Evolutionary conservation across 2,888 invertebrate species (phyloP).

Genomic region (Apodemia duryi): DNA sequence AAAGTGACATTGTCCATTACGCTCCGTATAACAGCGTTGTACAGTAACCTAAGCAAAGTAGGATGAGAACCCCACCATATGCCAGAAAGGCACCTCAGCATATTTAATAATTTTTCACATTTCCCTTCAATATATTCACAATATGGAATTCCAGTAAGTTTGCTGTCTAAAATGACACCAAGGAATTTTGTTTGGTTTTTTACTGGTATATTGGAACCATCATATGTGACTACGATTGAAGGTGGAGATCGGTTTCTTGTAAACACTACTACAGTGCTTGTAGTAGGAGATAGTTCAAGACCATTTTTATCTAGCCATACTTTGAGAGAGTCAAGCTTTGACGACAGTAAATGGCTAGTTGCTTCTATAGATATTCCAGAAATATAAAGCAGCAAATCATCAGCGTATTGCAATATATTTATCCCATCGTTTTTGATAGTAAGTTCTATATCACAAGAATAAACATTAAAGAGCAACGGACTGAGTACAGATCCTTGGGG

Average conservation of each 20-base stretch:
- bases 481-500: constrained; percentile 5
- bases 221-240: neutral
- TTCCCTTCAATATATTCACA: constrained; percentile 1
- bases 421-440: neutral
- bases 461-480: neutral
- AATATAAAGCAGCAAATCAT: neutral
- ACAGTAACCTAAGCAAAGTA: neutral
- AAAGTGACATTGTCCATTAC: neutral
- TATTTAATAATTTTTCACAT: constrained; percentile 1
- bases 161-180: neutral
- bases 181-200: constrained; percentile 5
- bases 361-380: neutral
- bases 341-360: neutral
- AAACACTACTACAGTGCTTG: neutral
- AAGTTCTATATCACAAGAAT: neutral
- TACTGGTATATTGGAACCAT: neutral
- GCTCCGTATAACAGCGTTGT: neutral
- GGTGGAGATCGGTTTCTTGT: neutral
- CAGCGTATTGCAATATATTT: neutral
- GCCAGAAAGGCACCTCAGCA: neutral
- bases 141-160: neutral
- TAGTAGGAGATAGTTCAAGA: neutral
- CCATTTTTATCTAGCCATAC: neutral
- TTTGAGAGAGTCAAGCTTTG: neutral
- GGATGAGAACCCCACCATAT: constrained; percentile 7